Evolutionary conservation across 2,797 vertebrate genomes (phyloP).

Genomic region (Gymnodraco acuticeps): DNA sequence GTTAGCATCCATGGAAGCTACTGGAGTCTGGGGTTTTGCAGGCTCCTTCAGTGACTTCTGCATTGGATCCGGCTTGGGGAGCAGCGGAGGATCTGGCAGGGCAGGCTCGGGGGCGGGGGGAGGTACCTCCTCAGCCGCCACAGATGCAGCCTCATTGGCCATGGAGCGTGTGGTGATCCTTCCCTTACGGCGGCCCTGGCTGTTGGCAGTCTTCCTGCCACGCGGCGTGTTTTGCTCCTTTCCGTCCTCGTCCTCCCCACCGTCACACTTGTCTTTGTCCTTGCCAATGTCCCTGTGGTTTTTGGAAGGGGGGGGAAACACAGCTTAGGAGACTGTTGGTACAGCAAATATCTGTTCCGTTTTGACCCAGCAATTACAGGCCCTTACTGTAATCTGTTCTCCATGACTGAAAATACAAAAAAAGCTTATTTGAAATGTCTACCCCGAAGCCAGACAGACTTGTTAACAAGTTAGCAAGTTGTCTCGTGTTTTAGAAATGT

Average conservation of each 20-base stretch:
- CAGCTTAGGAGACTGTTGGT: constrained; percentile 46
- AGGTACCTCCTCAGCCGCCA: constrained; percentile 89
- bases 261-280: constrained; percentile 97
- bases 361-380: constrained; percentile 62
- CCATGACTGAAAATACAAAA: constrained; percentile 12
- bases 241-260: constrained; percentile 93
- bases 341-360: constrained; percentile 52
- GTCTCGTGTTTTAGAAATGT: neutral
- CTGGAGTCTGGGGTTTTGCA: constrained; percentile 75
- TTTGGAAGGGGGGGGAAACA: constrained; percentile 35
- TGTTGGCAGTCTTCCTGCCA: constrained; percentile 98
- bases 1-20: constrained; percentile 76
- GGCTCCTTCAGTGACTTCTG: constrained; percentile 83
- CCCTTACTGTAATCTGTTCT: constrained; percentile 36
- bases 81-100: constrained; percentile 79
- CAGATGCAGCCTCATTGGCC: constrained; percentile 95
- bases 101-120: constrained; percentile 86
- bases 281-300: constrained; percentile 89
- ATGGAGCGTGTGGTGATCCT: constrained; percentile 98
- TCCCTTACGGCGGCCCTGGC: constrained; percentile 97
- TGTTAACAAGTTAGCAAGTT: constrained; percentile 25
- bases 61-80: constrained; percentile 78
- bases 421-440: constrained; percentile 16
- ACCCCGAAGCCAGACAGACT: constrained; percentile 7
- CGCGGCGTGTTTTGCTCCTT: constrained; percentile 94